Evolutionary conservation across 35 echinoderm and acorn worm species (phyloP), one percentile per base, ranked within the genome.

Genomic region (Apostichopus japonicus): DNA sequence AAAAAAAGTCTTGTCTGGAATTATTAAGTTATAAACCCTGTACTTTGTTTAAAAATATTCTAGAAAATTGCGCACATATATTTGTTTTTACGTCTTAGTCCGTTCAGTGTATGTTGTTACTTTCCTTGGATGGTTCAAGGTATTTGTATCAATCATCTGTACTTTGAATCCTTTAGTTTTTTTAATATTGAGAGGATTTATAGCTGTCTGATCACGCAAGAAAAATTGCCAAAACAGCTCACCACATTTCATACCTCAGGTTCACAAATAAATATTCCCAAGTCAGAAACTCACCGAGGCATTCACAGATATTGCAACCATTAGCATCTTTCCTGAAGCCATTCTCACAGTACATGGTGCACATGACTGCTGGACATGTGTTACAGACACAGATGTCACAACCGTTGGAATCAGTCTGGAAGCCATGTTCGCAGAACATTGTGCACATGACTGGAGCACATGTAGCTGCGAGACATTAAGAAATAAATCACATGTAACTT

Each of bases 361-460:
- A 95, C 70, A 78, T 88, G 55, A 95, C 71, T 65, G 90, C 90
- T 61, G 91, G 86, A 62, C 78, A 93, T 23, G 84, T 90, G n/a
- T 71, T 71, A 65, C 93, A 94, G 8, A 16, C 76, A 70, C 93
- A 94, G 61, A 94, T 91, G 11, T 94, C 88, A 84, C 93, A 94
- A 54, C 93, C 93, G 61, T 91, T 83, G 27, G 14, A 77, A 79
- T 94, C 86, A 15, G 56, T 79, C 27, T 87, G 84, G 76, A 79
- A 89, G 55, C 92, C 92, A 56, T 88, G 77, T 24, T 79, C 84
- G 62, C 92, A 94, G 24, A 55, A 77, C 23, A 90, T 78, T 5
- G 25, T 19, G 90, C 92, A 94, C 72, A 15, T 65, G 23, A 94
- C 86, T 65, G 92, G 86, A 10, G 92, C 25, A 62, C 92, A 93